Base-by-base conservation (phyloP, 2,888 invertebrate genomes). In the Parapristionchus giblindavisi region DNA sequence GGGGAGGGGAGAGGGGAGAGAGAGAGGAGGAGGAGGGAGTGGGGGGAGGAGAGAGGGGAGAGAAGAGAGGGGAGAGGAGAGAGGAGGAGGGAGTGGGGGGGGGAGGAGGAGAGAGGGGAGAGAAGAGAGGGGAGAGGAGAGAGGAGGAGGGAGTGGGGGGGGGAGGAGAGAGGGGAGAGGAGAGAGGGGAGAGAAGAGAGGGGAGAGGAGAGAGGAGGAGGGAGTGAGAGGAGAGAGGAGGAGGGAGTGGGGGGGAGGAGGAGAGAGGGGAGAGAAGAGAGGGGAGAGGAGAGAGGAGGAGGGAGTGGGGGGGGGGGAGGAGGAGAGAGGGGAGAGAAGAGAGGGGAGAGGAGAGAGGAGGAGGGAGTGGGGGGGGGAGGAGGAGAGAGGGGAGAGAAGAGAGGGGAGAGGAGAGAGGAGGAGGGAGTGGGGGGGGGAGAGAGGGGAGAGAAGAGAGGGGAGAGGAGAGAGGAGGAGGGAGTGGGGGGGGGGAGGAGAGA, bases 31-130 rank as follows among this genome's bases (percentile, higher is more conserved):
- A 21, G 61, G 34, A 6, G 8, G 29, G 32, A n/a, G 29, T 8
- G 34, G 29, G 29, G 36, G 61, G n/a, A 61, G n/a, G 61, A 61
- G 38, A 60, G 17, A 29, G 60, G 40, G 29, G 61, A 40, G 6
- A 61, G n/a, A n/a, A n/a, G n/a, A n/a, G n/a, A 11, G 24, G n/a
- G 40, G 40, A 38, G 40, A 24, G 6, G n/a, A 40, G 1, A 38
- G 40, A 21, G n/a, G 61, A 4, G 40, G 40, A 29, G n/a, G 14
- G 40, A n/a, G 61, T 21, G 6, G 21, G 61, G 29, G 40, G 40
- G 36, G 40, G n/a, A 40, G 3, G n/a, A 40, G 40, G 24, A 21
- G 61, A 38, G 40, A 40, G 17, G 38, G 40, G 8, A 38, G n/a
- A 4, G n/a, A 40, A 24, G n/a, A 8, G 38, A 36, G 11, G 61